Base-by-base conservation (phyloP, 2,888 invertebrate species). In the Lithosia quadra region DNA sequence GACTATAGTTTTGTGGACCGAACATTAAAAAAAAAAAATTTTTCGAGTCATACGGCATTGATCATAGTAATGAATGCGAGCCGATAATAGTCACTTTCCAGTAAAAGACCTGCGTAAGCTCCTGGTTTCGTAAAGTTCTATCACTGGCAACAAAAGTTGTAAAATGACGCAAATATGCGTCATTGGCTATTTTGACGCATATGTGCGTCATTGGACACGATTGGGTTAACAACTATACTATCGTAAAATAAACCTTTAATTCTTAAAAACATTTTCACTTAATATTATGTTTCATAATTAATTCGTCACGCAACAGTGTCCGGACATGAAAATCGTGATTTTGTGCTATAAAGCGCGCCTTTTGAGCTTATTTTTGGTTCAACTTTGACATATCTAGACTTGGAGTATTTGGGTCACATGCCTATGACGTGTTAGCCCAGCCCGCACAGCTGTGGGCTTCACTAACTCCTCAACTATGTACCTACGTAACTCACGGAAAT, bases 301-400 rank as follows among this genome's bases (percentile, higher is more conserved):
- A 28, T 43, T 24, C 39, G 56, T 68, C 67, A 68, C 68, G 43
- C 34, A 71, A 76, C 58, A 55, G 24, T 65, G 49, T n/a, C 21
- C 21, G 22, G 63, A 58, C 24, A 34, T 63, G 43, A 43, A 66
- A 61, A 64, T 69, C 80, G 78, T 78, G 82, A 69, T 71, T 60
- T 55, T 58, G 22, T 56, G 66, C 67, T 53, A 70, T 80, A 67
- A 74, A 65, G 65, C 53, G 15, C 49, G 22, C 68, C 55, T 62
- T 67, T 73, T 69, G 65, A 43, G 65, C 69, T 72, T 79, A 79
- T 82, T 80, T 77, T 67, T 58, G 74, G 58, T 68, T 84, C 75
- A 83, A 83, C 83, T 83, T 75, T 84, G 83, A 82, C 80, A 85
- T n/a, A n/a, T 85, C 68, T 73, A 69, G 75, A 71, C 70, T 65